Percentiles rank a stretch among this genome's conserved stretches.
Conservation (phyloP, 2,797 vertebrate species). For the Phrynocephalus forsythii region DNA sequence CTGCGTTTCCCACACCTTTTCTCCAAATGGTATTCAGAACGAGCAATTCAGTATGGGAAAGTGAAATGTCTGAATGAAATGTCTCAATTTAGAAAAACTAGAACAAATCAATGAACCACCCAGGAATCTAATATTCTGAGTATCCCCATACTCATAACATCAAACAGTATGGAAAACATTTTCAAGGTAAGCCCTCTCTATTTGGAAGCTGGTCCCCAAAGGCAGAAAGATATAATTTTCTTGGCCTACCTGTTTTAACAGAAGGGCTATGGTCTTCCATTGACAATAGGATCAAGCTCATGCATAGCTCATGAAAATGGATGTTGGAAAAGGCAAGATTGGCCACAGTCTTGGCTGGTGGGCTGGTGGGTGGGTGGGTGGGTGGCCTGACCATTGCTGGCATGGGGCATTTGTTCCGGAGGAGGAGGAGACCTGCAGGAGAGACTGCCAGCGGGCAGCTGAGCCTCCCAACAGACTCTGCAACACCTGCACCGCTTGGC, state of each 20-base stretch:
- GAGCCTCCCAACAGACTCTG: background rate
- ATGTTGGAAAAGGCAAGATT: background rate
- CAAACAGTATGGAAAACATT: conserved; percentile 73
- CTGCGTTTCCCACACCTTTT: background rate
- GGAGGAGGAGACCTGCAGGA: background rate
- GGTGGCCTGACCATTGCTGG: background rate
- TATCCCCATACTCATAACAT: conserved; percentile 67
- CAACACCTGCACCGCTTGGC: background rate
- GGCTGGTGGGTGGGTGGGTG: background rate
- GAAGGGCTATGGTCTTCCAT: conserved; percentile 65
- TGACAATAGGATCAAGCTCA: conserved; percentile 56
- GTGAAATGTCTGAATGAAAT: conserved; percentile 59
- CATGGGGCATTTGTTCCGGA: background rate
- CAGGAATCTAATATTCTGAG: conserved; percentile 65
- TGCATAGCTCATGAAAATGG: conserved; percentile 46
- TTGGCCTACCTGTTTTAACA: conserved; percentile 71
- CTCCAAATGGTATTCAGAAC: conserved; percentile 50
- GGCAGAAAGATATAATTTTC: conserved; percentile 68
- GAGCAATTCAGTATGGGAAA: conserved; percentile 48
- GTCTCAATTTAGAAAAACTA: conserved; percentile 66
- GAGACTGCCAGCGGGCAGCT: background rate
- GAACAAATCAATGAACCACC: conserved; percentile 75
- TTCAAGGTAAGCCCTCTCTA: conserved; percentile 68
- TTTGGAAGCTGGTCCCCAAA: conserved; percentile 68
- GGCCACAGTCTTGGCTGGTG: background rate